Conservation (phyloP, 37 sponge, comb jelly and placozoan genomes). For the Theonella swinhoei region DNA sequence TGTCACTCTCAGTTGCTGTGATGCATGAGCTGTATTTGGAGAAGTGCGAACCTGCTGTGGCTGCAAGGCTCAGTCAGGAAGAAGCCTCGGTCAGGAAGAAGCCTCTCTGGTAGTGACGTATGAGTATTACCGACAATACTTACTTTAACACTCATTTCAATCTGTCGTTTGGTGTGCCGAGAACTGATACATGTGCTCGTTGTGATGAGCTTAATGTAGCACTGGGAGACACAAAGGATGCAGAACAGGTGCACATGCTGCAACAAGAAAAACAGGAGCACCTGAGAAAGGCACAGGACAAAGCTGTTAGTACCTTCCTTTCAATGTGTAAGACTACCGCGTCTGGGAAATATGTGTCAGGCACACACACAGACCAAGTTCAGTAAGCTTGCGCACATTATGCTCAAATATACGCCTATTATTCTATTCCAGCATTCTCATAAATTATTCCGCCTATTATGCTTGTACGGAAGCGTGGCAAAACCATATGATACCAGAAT, state of each 20-base stretch:
- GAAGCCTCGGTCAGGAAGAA: no score
- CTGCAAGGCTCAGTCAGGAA: background rate
- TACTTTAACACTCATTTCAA: background rate
- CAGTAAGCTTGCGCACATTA: no score
- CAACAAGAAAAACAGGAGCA: background rate
- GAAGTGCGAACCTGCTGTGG: background rate
- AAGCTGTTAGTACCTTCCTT: no score
- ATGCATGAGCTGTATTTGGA: background rate
- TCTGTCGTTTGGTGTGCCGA: background rate
- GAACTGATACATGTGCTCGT: background rate
- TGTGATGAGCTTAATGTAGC: background rate
- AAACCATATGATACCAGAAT: no score
- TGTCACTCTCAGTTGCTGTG: background rate
- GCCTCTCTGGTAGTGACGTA: background rate
- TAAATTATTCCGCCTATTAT: no score
- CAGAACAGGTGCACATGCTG: background rate
- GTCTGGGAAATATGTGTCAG: no score
- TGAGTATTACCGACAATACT: background rate
- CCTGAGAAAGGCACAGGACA: background rate
- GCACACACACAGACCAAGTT: no score
- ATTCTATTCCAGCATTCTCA: no score
- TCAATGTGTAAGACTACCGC: no score
- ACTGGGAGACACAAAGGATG: background rate
- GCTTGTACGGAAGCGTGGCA: no score
- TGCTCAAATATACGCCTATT: no score